A percentile compares a stretch with the other conserved stretches of the same genome.
Evolutionary conservation across 2,797 vertebrate species (phyloP).

Genomic region (Sciaenops ocellatus): DNA sequence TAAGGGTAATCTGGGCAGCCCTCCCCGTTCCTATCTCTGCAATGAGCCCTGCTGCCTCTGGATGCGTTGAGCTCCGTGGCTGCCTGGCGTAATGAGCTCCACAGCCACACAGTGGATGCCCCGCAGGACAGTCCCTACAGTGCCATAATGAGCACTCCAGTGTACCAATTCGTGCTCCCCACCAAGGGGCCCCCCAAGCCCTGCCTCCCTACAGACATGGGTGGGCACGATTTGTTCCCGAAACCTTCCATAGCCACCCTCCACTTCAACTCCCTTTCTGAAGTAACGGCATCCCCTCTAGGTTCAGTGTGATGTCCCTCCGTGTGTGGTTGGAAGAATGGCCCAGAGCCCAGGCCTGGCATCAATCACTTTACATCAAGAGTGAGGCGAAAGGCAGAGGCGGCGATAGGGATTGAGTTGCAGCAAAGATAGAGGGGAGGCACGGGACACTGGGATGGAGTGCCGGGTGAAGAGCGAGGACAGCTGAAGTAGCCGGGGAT

Average conservation of each 20-base stretch:
- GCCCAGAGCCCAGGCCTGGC: conserved; percentile 75
- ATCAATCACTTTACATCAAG: conserved; percentile 73
- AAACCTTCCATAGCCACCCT: conserved; percentile 51
- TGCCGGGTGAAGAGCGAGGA: conserved; percentile 71
- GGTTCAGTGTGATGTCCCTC: conserved; percentile 63
- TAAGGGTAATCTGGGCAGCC: conserved; percentile 86
- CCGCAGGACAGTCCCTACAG: conserved; percentile 85
- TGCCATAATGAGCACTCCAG: conserved; percentile 88
- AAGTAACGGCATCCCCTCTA: conserved; percentile 72
- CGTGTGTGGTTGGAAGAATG: conserved; percentile 74
- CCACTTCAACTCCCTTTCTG: conserved; percentile 64
- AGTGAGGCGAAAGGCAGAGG: conserved; percentile 64
- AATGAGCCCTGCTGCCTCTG: conserved; percentile 66
- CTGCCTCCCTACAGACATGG: conserved; percentile 79
- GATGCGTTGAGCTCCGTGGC: conserved; percentile 75
- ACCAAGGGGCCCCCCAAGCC: conserved; percentile 77
- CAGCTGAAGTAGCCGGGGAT: conserved; percentile 66
- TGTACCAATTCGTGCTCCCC: conserved; percentile 80
- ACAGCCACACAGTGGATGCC: conserved; percentile 80
- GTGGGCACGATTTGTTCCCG: conserved; percentile 77
- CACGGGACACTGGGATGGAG: conserved; percentile 56
- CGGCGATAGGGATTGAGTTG: conserved; percentile 66
- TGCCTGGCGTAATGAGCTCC: conserved; percentile 87
- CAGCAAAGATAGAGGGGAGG: conserved; percentile 64
- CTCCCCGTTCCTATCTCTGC: conserved; percentile 78